Evolutionary conservation across 2,797 vertebrate species (phyloP).

Genomic region (Nothura maculosa): DNA sequence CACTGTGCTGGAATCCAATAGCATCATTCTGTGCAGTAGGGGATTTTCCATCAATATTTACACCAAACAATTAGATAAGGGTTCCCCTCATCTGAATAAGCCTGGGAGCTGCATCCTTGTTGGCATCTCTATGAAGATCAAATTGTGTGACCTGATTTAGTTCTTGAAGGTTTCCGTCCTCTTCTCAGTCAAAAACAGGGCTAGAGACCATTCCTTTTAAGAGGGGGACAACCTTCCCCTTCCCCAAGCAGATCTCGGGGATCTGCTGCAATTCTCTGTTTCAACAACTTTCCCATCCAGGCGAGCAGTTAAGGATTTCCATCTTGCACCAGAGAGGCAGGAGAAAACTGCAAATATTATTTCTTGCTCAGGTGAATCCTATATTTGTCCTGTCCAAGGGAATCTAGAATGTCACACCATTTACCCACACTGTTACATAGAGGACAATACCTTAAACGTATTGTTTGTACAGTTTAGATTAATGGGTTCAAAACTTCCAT

Average conservation of each 20-base stretch:
- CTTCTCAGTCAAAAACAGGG: neutral
- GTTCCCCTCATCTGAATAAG: neutral
- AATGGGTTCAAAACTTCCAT: neutral
- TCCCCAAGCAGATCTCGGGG: neutral
- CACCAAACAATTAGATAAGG: neutral
- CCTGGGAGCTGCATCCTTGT: neutral
- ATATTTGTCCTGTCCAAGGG: neutral
- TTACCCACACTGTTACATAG: neutral
- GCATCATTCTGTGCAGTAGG: neutral
- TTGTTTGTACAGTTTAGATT: neutral
- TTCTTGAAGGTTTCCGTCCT: neutral
- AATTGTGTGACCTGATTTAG: neutral
- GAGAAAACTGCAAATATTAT: neutral
- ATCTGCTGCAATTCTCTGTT: neutral
- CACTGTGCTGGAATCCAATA: neutral
- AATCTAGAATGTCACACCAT: neutral
- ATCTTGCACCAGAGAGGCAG: neutral
- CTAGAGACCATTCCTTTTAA: neutral
- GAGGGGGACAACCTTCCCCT: neutral
- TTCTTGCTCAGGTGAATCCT: neutral
- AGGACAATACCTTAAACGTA: neutral
- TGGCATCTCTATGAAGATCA: neutral
- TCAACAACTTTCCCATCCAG: neutral
- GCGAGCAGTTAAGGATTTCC: neutral
- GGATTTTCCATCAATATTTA: neutral